phyloP scores from a whole-genome alignment of 2,113 vertebrate species.

The Lasiurus cinereus region DNA sequence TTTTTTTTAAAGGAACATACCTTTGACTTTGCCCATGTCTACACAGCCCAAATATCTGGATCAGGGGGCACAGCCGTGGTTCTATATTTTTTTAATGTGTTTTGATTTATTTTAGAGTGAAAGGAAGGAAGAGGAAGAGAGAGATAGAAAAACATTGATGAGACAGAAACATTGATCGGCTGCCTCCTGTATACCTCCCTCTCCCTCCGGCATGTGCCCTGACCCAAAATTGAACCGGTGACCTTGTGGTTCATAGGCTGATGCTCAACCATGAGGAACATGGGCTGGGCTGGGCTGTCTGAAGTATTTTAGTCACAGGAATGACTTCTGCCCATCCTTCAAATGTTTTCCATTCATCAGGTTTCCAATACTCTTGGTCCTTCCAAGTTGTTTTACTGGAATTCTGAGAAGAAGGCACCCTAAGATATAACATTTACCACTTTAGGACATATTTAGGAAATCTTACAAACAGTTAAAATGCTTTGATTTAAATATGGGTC shows the following conservation, averaged over 20 bases:
- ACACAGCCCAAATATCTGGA: slow-evolving; percentile 60
- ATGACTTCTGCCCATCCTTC: background rate
- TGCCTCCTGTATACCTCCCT: too few relatives aligned
- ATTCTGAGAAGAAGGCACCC: background rate
- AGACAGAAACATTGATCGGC: too few relatives aligned
- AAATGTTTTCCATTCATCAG: background rate
- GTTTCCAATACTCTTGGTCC: background rate
- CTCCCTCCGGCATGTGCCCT: too few relatives aligned
- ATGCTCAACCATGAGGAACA: too few relatives aligned
- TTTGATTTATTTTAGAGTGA: too few relatives aligned
- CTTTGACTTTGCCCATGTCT: slow-evolving; percentile 76
- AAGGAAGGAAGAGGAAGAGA: too few relatives aligned
- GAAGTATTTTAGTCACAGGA: background rate
- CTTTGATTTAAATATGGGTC: background rate
- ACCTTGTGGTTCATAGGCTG: too few relatives aligned
- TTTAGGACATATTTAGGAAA: background rate
- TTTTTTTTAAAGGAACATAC: slow-evolving; percentile 9
- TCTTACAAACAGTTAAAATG: background rate
- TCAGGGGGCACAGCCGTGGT: slow-evolving; percentile 40
- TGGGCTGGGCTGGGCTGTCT: background rate
- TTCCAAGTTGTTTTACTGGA: background rate
- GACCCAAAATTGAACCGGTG: too few relatives aligned
- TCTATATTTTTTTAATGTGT: slow-evolving; percentile 47
- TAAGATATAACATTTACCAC: background rate
- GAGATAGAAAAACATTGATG: too few relatives aligned